Base-by-base conservation (phyloP, 2,113 vertebrate species). In the Heliornis fulica region DNA sequence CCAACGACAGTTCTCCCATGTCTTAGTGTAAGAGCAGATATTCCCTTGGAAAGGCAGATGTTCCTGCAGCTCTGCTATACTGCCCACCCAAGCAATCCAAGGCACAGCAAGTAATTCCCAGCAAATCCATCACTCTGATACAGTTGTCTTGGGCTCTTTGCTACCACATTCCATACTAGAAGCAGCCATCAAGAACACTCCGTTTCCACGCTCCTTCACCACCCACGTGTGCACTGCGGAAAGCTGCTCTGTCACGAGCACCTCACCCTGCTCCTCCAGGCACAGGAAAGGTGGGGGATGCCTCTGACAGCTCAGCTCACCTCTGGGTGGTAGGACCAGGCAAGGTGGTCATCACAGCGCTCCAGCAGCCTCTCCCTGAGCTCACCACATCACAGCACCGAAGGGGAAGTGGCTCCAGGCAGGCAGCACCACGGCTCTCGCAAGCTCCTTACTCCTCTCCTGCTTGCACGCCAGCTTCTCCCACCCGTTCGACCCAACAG, bases 201-300 rank as follows among this genome's bases (percentile, higher is more conserved):
- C 16, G 36, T 29, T 32, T 34, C 29, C 36, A 5, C 32, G 34
- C n/a, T 21, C 56, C 29, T 76, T 43, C 34, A 19, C 7, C 0
- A 0, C 8, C 23, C 36, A 15, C 0, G 2, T 2, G 46, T 40
- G 63, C 31, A 31, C n/a, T n/a, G 17, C 0, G 8, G 25, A 63
- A 29, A 59, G 50, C 50, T 29, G 45, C 36, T 32, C 40, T 4
- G 46, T 34, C 36, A 12, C 0, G 9, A 38, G 17, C 1, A 21
- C 26, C 36, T 36, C 46, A 8, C 21, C 26, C 34, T 9, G n/a
- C 45, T 40, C 34, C 25, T 13, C 28, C 3, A 10, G 46, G 34
- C 65, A 21, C 19, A 14, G 38, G 38, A 28, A 8, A n/a, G 15
- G n/a, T 3, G 2, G 51, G 38, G 4, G 0, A 28, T 3, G 13